Base-by-base conservation (phyloP, 2,797 vertebrate genomes). In the Gambusia yucatana region DNA sequence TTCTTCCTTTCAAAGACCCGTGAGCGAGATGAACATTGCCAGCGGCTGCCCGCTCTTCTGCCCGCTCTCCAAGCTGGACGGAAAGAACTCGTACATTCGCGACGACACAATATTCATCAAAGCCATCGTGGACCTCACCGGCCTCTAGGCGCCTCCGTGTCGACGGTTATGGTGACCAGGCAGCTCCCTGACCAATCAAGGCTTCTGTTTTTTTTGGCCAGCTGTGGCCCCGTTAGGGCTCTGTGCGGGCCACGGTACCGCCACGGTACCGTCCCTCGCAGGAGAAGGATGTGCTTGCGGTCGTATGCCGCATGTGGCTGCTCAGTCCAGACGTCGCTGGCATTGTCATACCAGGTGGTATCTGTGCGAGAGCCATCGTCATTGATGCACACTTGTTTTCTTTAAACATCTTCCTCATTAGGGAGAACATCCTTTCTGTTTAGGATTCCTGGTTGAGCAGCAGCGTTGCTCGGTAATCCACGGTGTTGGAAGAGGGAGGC, bases 31-130 rank as follows among this genome's bases (percentile, higher is more conserved):
- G 98, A 99, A 99, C 95, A 98, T 99, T 0, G 98, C 98, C 88
- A 99, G 98, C 0, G 98, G 98, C 89, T 99, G 98, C 81, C 98
- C 98, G 0, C 97, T 99, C 77, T 99, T 99, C 95, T 99, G 98
- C 89, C 98, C 98, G 0, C 96, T 99, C 13, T 96, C 97, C 22
- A 96, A 97, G 88, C 97, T 99, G 79, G 98, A 99, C 74, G 92
- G 96, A 89, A 98, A 98, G 94, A 98, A 97, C 89, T 97, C 97
- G 33, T 99, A 99, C 71, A 97, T 99, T 80, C 97, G 97, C 0
- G 98, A 99, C 0, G 98, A 99, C 33, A 97, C 97, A 91, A 97
- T 99, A 94, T 99, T 99, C 94, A 97, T 99, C 94, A 99, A 99
- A 95, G 98, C 97, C 82, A 99, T 99, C 0, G 98, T 99, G 91